Base-by-base conservation (phyloP, 2,797 vertebrate genomes). In the Cossypha caffra region DNA sequence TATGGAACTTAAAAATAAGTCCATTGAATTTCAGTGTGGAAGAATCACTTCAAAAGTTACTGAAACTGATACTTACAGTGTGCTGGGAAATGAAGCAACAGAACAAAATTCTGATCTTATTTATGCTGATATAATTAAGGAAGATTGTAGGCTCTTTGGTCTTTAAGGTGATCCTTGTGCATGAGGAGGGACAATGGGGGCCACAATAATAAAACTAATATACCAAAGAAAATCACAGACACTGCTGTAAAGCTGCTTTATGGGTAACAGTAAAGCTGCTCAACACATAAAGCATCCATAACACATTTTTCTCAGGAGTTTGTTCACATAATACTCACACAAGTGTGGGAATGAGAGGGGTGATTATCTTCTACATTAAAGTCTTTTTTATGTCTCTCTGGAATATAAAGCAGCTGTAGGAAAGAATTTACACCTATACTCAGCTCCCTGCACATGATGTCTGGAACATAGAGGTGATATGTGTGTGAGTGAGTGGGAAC, bases 101-200 rank as follows among this genome's bases (percentile, higher is more conserved):
- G 57, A 87, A 43, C 50, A 72, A 59, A 90, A 80, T 82, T 85
- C 81, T 91, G 78, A 91, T 96, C 58, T 93, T 81, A 58, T 94
- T 94, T 94, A 58, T 75, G 51, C 38, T 79, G 81, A 71, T 89
- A 40, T 35, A 93, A 96, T 94, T 93, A 83, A 74, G 78, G 86
- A 75, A 89, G 26, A 90, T 37, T 71, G 72, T 58, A 57, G 54
- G 31, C 57, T 45, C 64, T 91, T 80, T 90, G 62, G 73, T 88
- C 76, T 75, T 95, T 80, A 40, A 91, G 62, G 69, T 72, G 51
- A 77, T 94, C 43, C 50, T 81, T 26, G 73, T 37, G 50, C 62
- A 59, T 66, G 66, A 91, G 25, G 50, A 78, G 16, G n/a, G 66
- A 85, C 76, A 78, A 29, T 14, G 18, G 62, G 62, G 68, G 47